Conservation (phyloP, 2,888 invertebrate genomes). For the Amblyjoppa fuscipennis region DNA sequence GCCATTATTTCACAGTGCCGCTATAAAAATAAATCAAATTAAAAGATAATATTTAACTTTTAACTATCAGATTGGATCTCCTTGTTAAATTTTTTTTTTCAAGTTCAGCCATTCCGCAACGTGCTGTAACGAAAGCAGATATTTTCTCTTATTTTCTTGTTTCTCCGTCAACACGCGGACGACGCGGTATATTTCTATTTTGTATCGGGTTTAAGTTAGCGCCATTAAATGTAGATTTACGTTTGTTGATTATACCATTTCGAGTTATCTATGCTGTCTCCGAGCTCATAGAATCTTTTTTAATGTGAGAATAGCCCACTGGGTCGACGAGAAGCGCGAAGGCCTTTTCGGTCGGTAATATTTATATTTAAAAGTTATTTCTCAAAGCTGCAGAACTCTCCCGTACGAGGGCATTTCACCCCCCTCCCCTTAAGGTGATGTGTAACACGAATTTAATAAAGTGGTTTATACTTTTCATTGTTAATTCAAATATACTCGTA, state of each 20-base stretch:
- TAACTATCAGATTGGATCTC: not conserved
- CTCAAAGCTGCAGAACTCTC: slow-evolving; percentile 11
- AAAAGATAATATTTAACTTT: not conserved
- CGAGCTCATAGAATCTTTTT: slow-evolving; percentile 34
- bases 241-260: slow-evolving; percentile 51
- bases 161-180: not conserved
- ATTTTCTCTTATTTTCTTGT: not conserved
- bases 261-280: slow-evolving; percentile 48
- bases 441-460: slow-evolving; percentile 63
- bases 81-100: not conserved
- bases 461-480: slow-evolving; percentile 65
- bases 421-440: slow-evolving; percentile 20
- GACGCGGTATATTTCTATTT: not conserved
- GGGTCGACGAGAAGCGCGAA: not conserved
- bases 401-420: not conserved
- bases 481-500: slow-evolving; percentile 23
- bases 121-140: not conserved
- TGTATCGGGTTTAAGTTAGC: not conserved
- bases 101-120: not conserved
- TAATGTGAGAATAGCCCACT: not conserved
- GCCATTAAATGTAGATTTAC: slow-evolving; percentile 5
- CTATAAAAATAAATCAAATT: not conserved
- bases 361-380: slow-evolving; percentile 3
- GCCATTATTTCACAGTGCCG: slow-evolving; percentile 10
- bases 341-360: not conserved